Evolutionary conservation across 2,113 vertebrate species (phyloP).

Genomic region (Sapayoa aenigma): DNA sequence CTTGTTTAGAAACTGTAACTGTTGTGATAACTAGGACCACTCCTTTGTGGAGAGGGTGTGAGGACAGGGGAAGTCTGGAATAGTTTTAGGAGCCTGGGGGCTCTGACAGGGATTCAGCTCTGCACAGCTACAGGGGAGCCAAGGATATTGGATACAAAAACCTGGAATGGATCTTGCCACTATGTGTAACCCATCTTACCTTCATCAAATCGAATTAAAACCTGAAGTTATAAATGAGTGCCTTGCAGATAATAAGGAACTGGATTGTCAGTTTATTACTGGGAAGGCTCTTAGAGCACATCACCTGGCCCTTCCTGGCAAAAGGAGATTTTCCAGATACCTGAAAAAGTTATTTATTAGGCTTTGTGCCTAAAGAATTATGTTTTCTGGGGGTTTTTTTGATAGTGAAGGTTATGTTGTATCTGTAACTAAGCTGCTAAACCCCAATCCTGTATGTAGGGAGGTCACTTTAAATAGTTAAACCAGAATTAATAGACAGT

Average conservation of each 20-base stretch:
- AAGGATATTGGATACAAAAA: neutral
- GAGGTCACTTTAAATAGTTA: neutral
- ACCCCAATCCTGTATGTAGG: neutral
- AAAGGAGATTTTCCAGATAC: neutral
- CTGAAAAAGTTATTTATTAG: neutral
- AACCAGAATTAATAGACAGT: neutral
- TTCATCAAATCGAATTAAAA: neutral
- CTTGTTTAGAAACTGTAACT: neutral
- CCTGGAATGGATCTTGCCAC: neutral
- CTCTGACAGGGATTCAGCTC: neutral
- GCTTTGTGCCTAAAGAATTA: neutral
- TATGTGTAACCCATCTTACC: neutral
- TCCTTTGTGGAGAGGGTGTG: neutral
- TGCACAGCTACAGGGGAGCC: neutral
- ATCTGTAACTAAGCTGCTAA: neutral
- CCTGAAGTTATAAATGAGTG: neutral
- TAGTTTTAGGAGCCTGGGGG: neutral
- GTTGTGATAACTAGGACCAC: neutral
- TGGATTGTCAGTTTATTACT: neutral
- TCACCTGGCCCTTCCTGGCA: neutral
- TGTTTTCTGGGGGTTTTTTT: neutral
- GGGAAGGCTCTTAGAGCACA: neutral
- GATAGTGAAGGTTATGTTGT: neutral
- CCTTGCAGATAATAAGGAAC: neutral
- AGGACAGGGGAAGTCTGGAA: neutral